phyloP scores from a whole-genome alignment of 2,797 vertebrate genomes.

The Manis crassicaudata region DNA sequence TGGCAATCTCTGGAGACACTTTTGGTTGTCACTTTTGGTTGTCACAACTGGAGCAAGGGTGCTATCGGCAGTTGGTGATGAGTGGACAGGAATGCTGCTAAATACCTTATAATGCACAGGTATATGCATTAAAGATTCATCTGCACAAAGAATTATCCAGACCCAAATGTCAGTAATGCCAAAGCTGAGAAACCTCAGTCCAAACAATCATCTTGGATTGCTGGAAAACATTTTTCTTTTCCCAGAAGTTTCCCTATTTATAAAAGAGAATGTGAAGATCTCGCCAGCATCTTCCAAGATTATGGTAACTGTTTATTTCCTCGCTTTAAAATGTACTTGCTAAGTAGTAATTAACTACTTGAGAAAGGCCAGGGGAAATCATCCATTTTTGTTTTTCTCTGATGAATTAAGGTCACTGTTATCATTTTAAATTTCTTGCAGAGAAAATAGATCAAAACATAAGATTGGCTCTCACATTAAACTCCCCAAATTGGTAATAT shows the following conservation, averaged over 20 bases:
- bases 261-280: background rate
- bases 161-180: background rate
- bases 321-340: background rate
- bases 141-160: background rate
- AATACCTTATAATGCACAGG: background rate
- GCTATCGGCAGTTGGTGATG: background rate
- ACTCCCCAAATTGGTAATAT: background rate
- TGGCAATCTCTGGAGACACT: background rate
- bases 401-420: background rate
- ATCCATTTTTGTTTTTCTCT: conserved; percentile 4
- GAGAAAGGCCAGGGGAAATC: background rate
- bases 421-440: background rate
- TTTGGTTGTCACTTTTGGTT: background rate
- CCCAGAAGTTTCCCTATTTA: background rate
- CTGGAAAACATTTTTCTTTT: background rate
- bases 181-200: background rate
- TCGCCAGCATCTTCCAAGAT: background rate
- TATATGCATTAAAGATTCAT: too few species aligned
- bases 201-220: background rate
- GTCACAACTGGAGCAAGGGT: background rate
- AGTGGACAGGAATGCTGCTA: background rate
- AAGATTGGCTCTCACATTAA: background rate
- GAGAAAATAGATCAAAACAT: background rate
- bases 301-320: background rate
- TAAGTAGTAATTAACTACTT: background rate